Conservation (phyloP, 2,888 invertebrate species). For the Aricia artaxerxes region DNA sequence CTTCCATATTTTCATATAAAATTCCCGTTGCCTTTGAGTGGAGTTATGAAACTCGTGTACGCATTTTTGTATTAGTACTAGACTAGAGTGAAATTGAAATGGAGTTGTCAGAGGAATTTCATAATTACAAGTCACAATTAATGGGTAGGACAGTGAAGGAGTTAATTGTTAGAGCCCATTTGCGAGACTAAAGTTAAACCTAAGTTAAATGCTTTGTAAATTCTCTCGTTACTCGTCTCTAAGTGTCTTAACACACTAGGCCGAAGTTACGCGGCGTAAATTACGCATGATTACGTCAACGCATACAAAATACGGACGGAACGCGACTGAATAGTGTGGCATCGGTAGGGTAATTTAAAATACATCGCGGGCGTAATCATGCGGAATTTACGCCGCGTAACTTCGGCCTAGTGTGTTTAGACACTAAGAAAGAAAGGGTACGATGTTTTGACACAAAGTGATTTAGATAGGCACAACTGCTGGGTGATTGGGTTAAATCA, state of each 20-base stretch:
- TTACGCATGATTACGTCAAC: no score
- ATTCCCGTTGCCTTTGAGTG: constrained; percentile 10
- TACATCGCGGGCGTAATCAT: no score
- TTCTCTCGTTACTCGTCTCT: no score
- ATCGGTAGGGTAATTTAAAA: no score
- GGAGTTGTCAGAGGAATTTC: not conserved
- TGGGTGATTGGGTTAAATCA: no score
- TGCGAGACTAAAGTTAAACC: not conserved
- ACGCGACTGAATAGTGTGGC: no score
- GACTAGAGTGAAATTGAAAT: not conserved
- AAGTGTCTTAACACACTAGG: no score
- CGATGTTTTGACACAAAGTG: not conserved
- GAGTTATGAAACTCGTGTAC: constrained; percentile 19
- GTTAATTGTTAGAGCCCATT: not conserved
- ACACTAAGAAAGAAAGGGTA: not conserved
- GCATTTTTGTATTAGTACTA: not conserved
- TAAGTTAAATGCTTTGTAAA: not conserved
- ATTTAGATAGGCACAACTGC: no score
- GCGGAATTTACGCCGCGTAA: no score
- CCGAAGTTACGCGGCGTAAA: no score
- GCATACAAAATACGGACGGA: no score
- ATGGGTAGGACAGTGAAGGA: not conserved
- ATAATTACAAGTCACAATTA: not conserved
- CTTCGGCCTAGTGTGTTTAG: no score
- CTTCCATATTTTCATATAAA: constrained; percentile 13